A percentile compares a stretch with the other conserved stretches of the same genome.
phyloP scores from a whole-genome alignment of 2,113 vertebrate species.

The Colinus virginianus region DNA sequence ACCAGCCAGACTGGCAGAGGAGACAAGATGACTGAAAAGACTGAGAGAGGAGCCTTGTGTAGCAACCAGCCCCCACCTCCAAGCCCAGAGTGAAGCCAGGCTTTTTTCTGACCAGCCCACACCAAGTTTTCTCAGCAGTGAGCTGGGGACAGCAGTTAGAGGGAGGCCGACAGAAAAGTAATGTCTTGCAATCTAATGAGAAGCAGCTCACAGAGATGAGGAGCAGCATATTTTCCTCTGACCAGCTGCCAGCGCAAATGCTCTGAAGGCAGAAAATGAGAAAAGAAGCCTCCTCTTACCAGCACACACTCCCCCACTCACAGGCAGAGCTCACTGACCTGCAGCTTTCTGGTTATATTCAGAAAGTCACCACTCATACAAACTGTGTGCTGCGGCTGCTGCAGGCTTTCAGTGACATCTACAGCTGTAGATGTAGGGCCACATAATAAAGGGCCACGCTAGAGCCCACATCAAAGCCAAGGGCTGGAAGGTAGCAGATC shows the following conservation, averaged over 20 bases:
- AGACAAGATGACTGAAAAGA: not conserved
- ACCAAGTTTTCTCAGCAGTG: not conserved
- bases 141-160: not conserved
- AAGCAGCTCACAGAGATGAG: not conserved
- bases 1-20: not conserved
- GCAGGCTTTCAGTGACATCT: not conserved
- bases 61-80: not conserved
- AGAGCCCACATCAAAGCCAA: constrained; percentile 5
- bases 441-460: not conserved
- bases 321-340: not conserved
- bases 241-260: not conserved
- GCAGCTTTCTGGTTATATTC: not conserved
- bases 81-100: not conserved
- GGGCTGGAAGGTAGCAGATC: not conserved
- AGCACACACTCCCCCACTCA: no score
- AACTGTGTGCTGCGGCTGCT: not conserved
- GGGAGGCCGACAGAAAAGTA: not conserved
- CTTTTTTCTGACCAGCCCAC: not conserved
- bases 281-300: not conserved
- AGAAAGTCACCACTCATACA: not conserved
- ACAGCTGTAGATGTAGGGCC: not conserved
- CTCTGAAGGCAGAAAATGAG: not conserved
- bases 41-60: not conserved
- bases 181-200: not conserved
- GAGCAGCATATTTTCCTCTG: not conserved